Evolutionary conservation across 2,113 vertebrate species (phyloP).

Genomic region (Dissostichus mawsoni): DNA sequence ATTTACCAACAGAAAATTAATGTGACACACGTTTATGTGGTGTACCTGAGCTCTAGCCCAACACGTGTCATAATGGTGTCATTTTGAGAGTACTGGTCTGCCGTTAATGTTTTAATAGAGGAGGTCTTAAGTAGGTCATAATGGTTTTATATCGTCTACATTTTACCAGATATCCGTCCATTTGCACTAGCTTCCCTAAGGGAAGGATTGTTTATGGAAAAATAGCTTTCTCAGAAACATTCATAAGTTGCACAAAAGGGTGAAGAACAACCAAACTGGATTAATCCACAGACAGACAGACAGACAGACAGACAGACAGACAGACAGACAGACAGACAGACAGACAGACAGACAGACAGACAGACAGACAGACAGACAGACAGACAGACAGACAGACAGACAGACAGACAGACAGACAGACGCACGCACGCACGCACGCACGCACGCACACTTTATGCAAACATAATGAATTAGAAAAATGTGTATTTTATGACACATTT

Average conservation of each 20-base stretch:
- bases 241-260: background rate
- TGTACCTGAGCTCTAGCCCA: slow-evolving; percentile 59
- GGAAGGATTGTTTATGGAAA: slow-evolving; percentile 48
- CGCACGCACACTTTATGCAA: no score
- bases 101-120: slow-evolving; percentile 68
- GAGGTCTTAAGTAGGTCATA: slow-evolving; percentile 55
- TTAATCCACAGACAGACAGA: no score
- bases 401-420: no score
- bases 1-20: slow-evolving; percentile 89
- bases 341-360: no score
- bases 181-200: slow-evolving; percentile 29
- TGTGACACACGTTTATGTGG: slow-evolving; percentile 78
- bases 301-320: no score
- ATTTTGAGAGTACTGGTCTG: slow-evolving; percentile 42
- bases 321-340: no score
- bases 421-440: no score
- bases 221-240: slow-evolving; percentile 18
- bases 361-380: no score
- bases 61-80: slow-evolving; percentile 60
- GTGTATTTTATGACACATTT: no score
- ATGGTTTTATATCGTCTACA: slow-evolving; percentile 65
- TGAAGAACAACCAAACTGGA: background rate
- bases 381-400: no score
- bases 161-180: slow-evolving; percentile 35
- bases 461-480: background rate